A percentile compares a stretch with the other conserved stretches of the same genome.
Evolutionary conservation across 1,140 invertebrate genomes (phyloP).

Genomic region (Zaprionus africanus): DNA sequence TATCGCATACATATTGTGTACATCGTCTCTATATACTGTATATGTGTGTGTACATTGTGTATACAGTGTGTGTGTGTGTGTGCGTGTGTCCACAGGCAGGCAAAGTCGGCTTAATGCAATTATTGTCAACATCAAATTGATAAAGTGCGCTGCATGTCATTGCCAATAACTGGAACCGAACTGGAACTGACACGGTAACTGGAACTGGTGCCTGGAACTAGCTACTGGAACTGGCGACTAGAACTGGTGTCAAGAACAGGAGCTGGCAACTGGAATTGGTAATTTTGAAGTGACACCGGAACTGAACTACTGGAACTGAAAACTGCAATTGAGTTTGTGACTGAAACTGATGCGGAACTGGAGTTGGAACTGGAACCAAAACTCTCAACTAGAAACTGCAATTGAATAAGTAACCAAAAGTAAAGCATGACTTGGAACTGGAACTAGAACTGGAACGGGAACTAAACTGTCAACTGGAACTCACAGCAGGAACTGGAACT

Average conservation of each 20-base stretch:
- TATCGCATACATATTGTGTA: neutral
- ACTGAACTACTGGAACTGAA: neutral
- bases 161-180: conserved; percentile 32
- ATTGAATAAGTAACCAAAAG: too few relatives aligned
- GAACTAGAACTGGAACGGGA: neutral
- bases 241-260: neutral
- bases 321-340: neutral
- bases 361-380: too few relatives aligned
- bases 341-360: too few relatives aligned
- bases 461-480: neutral
- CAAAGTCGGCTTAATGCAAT: conserved; percentile 71
- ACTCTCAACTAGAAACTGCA: too few relatives aligned
- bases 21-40: neutral
- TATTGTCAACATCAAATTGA: conserved; percentile 76
- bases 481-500: neutral
- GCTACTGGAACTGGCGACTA: neutral
- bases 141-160: conserved; percentile 64
- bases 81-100: conserved; percentile 3
- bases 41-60: neutral
- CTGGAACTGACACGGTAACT: conserved; percentile 3
- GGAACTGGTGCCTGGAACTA: neutral
- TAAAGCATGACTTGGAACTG: too few relatives aligned
- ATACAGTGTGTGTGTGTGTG: neutral
- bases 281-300: neutral
- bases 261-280: neutral